These are phyloP conservation scores for Mormyrus lacerda DNA, from an alignment of 2,113 vertebrate species.

Conservation along the genomic window DNA sequence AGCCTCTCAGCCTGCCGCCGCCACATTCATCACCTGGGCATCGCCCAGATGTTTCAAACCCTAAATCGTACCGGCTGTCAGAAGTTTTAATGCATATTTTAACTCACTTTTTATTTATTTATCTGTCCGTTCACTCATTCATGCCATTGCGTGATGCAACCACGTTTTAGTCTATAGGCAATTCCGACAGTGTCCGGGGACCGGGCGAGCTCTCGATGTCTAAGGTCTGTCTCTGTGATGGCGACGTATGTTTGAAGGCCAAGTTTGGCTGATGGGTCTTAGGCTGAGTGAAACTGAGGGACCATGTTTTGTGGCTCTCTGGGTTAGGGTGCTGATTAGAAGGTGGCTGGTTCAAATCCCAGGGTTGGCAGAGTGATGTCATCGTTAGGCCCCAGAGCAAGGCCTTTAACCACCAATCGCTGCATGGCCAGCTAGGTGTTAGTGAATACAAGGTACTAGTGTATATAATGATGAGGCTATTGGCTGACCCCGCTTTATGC, in stretches of 20 bases:
- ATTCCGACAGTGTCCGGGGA: background rate
- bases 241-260: background rate
- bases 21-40: slow-evolving; percentile 42
- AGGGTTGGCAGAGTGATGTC: background rate
- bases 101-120: slow-evolving; percentile 6
- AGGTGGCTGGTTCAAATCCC: background rate
- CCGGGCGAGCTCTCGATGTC: background rate
- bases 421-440: too few species aligned
- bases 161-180: slow-evolving; percentile 6
- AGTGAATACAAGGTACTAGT: too few species aligned
- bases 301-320: background rate
- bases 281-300: background rate
- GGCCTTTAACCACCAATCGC: background rate
- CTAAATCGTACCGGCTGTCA: slow-evolving; percentile 20
- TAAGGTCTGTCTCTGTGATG: background rate
- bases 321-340: background rate
- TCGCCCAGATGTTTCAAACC: slow-evolving; percentile 58
- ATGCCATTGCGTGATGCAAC: slow-evolving; percentile 22
- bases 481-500: background rate
- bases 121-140: background rate
- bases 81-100: slow-evolving; percentile 16
- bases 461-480: too few species aligned
- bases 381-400: background rate
- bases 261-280: background rate
- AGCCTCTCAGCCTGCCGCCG: slow-evolving; percentile 46